Percentiles rank a stretch among this genome's conserved stretches.
Evolutionary conservation across 2,797 vertebrate genomes (phyloP).

Genomic region (Sardinella longiceps): DNA sequence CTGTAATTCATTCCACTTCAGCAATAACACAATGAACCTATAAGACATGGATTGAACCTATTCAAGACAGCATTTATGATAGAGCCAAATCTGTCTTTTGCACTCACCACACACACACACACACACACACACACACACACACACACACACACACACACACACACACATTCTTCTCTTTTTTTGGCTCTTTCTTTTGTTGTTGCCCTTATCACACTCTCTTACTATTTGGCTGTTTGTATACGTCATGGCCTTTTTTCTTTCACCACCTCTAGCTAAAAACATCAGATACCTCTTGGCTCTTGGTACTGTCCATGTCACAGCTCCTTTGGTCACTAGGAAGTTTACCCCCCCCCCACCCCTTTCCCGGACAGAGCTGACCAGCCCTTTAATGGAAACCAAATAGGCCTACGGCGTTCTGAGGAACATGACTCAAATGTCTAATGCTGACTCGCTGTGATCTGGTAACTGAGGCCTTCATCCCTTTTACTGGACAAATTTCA

Average conservation of each 20-base stretch:
- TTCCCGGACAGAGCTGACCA: not conserved
- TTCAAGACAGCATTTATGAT: not conserved
- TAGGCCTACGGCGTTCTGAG: not conserved
- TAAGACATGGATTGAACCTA: not conserved
- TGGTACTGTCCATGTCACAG: not conserved
- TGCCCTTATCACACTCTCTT: too few species aligned
- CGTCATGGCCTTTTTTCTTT: not conserved
- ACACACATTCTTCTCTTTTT: not conserved
- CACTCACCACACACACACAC: not conserved
- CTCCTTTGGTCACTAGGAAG: not conserved
- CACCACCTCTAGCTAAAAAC: not conserved
- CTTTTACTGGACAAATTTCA: not conserved
- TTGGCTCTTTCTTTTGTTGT: not conserved
- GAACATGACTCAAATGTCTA: not conserved
- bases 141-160: too few species aligned
- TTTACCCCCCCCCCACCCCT: too few species aligned
- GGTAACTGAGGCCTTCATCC: not conserved
- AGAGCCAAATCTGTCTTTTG: conserved; percentile 31
- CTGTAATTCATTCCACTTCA: not conserved
- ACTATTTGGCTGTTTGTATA: not conserved
- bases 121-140: not conserved
- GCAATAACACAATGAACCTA: not conserved
- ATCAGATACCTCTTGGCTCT: not conserved
- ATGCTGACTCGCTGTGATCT: not conserved
- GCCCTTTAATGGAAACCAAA: not conserved